phyloP scores from a whole-genome alignment of 1,140 invertebrate species.

The Bombus waltoni region DNA sequence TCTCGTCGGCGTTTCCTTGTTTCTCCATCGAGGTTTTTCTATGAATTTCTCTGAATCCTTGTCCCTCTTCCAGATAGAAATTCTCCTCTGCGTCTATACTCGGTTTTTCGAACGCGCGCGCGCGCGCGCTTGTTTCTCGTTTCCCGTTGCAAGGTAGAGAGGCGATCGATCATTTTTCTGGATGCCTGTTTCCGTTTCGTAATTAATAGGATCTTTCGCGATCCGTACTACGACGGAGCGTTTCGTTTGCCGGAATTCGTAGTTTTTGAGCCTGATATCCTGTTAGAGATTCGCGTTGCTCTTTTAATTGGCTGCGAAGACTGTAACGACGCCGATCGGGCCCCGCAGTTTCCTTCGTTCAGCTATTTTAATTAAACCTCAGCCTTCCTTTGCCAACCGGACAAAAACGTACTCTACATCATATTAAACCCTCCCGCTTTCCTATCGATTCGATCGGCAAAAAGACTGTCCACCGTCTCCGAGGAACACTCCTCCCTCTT shows the following conservation, averaged over 20 bases:
- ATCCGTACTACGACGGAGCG: neutral
- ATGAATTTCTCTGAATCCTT: neutral
- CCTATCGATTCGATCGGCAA: neutral
- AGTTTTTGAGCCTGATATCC: slow-evolving; percentile 12
- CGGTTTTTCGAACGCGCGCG: neutral
- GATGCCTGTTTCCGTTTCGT: neutral
- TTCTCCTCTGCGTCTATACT: neutral
- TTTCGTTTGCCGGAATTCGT: slow-evolving; percentile 2
- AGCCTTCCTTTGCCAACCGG: neutral
- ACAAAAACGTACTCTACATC: neutral
- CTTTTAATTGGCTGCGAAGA: slow-evolving; percentile 9
- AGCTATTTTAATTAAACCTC: slow-evolving; percentile 4
- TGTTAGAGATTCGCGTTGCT: neutral
- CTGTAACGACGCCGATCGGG: neutral
- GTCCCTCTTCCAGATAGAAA: neutral
- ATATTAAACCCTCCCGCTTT: neutral
- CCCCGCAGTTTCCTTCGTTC: too few relatives aligned
- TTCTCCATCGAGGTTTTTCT: slow-evolving; percentile 9
- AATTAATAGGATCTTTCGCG: slow-evolving; percentile 14
- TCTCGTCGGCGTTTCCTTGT: neutral
- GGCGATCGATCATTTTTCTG: slow-evolving; percentile 20
- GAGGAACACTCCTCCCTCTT: neutral
- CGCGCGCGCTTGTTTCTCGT: neutral
- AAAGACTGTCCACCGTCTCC: neutral
- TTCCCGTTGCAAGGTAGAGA: neutral